These are phyloP conservation scores for Hydrocynus forskahlii DNA, from an alignment of 2,797 vertebrate genomes.

Conservation along the genomic window DNA sequence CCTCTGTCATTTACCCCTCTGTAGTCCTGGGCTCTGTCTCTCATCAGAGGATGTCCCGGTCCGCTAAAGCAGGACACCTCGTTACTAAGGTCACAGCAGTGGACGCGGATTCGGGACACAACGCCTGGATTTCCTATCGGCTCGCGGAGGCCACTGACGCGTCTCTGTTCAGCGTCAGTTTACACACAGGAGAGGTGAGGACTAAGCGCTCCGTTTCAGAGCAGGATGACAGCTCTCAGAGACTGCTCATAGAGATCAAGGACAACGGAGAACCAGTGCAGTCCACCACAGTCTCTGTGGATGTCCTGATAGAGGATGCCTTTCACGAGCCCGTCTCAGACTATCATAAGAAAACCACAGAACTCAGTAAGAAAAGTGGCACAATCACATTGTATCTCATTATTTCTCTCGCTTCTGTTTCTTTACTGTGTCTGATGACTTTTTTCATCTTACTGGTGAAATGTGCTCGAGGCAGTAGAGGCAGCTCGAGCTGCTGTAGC, in stretches of 20 bases:
- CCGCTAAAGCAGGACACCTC: slow-evolving; percentile 62
- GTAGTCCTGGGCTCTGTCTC: slow-evolving; percentile 69
- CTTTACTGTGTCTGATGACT: slow-evolving; percentile 68
- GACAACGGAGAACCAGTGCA: slow-evolving; percentile 65
- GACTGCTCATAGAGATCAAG: slow-evolving; percentile 66
- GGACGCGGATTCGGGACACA: slow-evolving; percentile 78
- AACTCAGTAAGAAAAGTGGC: slow-evolving; percentile 55
- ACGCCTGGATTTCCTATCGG: slow-evolving; percentile 79
- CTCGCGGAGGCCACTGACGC: slow-evolving; percentile 67
- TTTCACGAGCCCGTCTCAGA: slow-evolving; percentile 61
- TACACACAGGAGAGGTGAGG: slow-evolving; percentile 73
- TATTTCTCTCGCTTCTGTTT: slow-evolving; percentile 74
- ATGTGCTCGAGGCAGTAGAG: slow-evolving; percentile 69
- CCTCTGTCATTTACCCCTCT: slow-evolving; percentile 76
- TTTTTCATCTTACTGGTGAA: slow-evolving; percentile 67
- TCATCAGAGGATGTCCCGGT: slow-evolving; percentile 70
- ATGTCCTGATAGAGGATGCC: slow-evolving; percentile 57
- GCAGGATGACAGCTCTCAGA: slow-evolving; percentile 68
- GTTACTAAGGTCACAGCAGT: slow-evolving; percentile 72
- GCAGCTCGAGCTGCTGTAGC: slow-evolving; percentile 64
- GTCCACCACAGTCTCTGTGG: slow-evolving; percentile 58
- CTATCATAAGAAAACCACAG: slow-evolving; percentile 62
- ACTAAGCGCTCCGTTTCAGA: slow-evolving; percentile 63
- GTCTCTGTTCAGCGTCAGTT: slow-evolving; percentile 70
- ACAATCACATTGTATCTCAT: slow-evolving; percentile 76